phyloP scores from a whole-genome alignment of 2,797 vertebrate genomes.

The Antennarius maculatus region DNA sequence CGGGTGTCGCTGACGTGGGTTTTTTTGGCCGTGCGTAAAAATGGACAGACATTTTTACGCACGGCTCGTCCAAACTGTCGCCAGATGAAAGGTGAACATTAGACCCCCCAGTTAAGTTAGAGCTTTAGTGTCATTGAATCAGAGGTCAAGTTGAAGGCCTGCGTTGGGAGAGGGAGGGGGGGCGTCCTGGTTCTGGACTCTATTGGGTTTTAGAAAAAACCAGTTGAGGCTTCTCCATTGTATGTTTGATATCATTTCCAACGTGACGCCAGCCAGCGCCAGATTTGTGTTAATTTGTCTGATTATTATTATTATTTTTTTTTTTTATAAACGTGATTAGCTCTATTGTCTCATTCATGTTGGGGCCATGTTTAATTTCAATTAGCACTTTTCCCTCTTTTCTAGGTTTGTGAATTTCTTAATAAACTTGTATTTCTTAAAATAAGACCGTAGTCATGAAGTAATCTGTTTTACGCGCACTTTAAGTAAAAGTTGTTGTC shows the following conservation, averaged over 20 bases:
- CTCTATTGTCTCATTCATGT: conserved; percentile 75
- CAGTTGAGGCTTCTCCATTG: conserved; percentile 69
- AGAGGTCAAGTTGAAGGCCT: conserved; percentile 22
- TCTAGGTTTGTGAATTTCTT: conserved; percentile 82
- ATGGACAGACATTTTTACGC: conserved; percentile 61
- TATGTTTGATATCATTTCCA: conserved; percentile 65
- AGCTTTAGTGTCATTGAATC: conserved; percentile 49
- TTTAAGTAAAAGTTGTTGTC: background rate
- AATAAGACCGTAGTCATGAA: conserved; percentile 70
- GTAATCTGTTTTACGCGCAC: conserved; percentile 58
- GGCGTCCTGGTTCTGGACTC: conserved; percentile 23
- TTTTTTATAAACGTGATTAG: conserved; percentile 77
- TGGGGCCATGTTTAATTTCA: conserved; percentile 83
- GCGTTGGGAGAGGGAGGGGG: too few species aligned
- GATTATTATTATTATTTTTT: conserved; percentile 67
- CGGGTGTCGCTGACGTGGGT: conserved; percentile 41
- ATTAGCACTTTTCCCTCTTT: conserved; percentile 84
- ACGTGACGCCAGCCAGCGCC: conserved; percentile 67
- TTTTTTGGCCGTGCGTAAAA: conserved; percentile 51
- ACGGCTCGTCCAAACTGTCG: conserved; percentile 27
- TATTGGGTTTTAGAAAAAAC: conserved; percentile 43
- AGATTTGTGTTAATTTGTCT: conserved; percentile 70
- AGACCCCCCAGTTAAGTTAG: conserved; percentile 33
- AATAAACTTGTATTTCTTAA: conserved; percentile 84
- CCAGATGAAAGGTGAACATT: conserved; percentile 39